Percentiles rank a stretch among this genome's conserved stretches.
Evolutionary conservation across 2,888 invertebrate genomes (phyloP).

Genomic region (Trichogramma evanescens): DNA sequence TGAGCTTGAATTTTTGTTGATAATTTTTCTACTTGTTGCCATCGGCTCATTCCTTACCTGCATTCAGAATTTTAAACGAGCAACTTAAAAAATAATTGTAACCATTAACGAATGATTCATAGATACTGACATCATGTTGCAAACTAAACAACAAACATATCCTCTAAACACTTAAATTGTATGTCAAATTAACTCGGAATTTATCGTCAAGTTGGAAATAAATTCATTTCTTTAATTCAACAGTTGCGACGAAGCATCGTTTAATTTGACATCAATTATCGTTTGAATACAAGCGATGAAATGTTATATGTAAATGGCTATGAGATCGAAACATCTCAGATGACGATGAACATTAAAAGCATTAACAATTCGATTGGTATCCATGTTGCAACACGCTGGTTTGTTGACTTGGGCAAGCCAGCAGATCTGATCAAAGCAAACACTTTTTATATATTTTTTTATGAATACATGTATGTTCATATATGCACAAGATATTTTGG

Average conservation of each 20-base stretch:
- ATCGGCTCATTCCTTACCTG: background rate
- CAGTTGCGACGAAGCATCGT: too few species aligned
- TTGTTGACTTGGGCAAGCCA: conserved; percentile 15
- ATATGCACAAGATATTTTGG: conserved; percentile 1
- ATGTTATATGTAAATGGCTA: too few species aligned
- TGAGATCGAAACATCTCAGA: too few species aligned
- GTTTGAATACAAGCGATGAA: too few species aligned
- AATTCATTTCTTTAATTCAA: too few species aligned
- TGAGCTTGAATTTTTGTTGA: too few species aligned
- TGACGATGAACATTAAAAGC: too few species aligned
- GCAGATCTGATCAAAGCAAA: conserved; percentile 39
- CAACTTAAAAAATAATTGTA: conserved; percentile 6
- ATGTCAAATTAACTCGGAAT: too few species aligned
- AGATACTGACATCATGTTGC: background rate
- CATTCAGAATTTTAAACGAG: background rate
- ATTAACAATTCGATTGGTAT: conserved; percentile 12
- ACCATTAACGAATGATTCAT: conserved; percentile 1
- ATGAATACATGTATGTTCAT: background rate
- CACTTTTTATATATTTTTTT: conserved; percentile 6
- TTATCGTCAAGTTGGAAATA: too few species aligned
- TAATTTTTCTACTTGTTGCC: conserved; percentile 1
- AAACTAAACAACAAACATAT: conserved; percentile 2
- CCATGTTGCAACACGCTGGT: conserved; percentile 32
- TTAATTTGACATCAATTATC: too few species aligned
- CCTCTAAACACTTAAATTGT: conserved; percentile 9